Base-by-base conservation (phyloP, 1,140 invertebrate species). In the Drosophila tsacasi region DNA sequence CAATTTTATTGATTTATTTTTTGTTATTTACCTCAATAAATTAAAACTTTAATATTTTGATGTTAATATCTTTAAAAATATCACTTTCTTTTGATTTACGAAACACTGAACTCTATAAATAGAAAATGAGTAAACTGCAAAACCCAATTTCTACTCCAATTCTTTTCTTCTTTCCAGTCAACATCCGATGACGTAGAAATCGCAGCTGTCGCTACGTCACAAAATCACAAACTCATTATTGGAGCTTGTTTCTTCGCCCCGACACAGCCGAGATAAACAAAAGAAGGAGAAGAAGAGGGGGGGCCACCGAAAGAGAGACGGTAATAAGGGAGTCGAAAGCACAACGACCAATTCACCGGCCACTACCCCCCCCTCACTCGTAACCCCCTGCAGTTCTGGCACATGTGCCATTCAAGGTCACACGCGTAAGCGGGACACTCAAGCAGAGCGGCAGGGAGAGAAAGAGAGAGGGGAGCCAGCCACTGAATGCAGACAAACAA, bases 361-460 rank as follows among this genome's bases (percentile, higher is more conserved):
- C n/a, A n/a, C n/a, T n/a, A 8, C 27, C 55, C 32, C n/a, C 23
- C 32, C 40, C 37, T 39, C 32, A 61, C 13, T 21, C 27, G 19
- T 55, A 27, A 62, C 50, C 49, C 30, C 82, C 65, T 87, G 84
- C 81, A 81, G 61, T 80, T 89, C 81, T 77, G 80, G 67, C 80
- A 86, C 84, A 83, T 84, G 77, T 77, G 72, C 27, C 21, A 47
- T 35, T 63, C 84, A 89, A 89, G 84, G 84, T 89, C 85, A 62
- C 60, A 79, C 77, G 54, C 65, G 58, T 49, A 59, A 59, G 46
- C 83, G 77, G 79, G 74, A 23, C 44, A 72, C 44, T 32, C 63
- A 35, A 47, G 46, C 63, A 63, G 71, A 37, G 44, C 15, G 23
- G 17, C 17, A 46, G 35, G 32, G 42, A 21, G 37, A 23, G 25